Conservation (phyloP, 1,140 invertebrate genomes). For the Antheraea mylitta region DNA sequence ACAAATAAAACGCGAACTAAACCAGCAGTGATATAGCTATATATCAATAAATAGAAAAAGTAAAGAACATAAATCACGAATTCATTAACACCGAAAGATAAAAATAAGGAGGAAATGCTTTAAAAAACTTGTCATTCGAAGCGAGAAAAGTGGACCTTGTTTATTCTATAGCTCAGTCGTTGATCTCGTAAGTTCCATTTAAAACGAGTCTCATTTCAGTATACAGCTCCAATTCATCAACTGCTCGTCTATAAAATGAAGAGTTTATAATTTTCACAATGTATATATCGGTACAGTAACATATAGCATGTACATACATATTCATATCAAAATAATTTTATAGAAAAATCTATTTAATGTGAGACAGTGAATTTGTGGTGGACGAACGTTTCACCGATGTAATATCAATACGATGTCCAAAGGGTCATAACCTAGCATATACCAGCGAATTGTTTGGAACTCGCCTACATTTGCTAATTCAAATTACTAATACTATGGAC, state of each 20-base stretch:
- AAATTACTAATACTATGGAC: too few species aligned
- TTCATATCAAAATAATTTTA: too few species aligned
- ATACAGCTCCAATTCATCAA: conserved; percentile 7
- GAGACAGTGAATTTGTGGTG: too few species aligned
- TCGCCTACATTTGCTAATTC: too few species aligned
- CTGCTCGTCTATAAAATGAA: neutral
- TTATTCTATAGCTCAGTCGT: conserved; percentile 24
- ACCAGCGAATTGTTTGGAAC: too few species aligned
- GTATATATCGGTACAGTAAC: neutral
- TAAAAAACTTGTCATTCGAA: conserved; percentile 23
- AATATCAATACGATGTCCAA: too few species aligned
- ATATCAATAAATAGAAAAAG: neutral
- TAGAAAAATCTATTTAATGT: too few species aligned
- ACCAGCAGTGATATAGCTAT: neutral
- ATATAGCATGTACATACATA: too few species aligned
- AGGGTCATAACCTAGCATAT: too few species aligned
- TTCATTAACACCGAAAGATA: neutral
- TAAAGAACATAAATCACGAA: neutral
- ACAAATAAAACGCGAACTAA: neutral
- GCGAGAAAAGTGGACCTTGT: conserved; percentile 16
- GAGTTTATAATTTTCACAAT: neutral
- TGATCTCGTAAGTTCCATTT: conserved; percentile 33
- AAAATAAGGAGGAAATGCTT: neutral
- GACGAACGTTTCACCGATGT: too few species aligned
- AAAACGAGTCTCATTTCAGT: conserved; percentile 36